phyloP scores from a whole-genome alignment of 2,888 invertebrate genomes.

The Tipula lateralis region DNA sequence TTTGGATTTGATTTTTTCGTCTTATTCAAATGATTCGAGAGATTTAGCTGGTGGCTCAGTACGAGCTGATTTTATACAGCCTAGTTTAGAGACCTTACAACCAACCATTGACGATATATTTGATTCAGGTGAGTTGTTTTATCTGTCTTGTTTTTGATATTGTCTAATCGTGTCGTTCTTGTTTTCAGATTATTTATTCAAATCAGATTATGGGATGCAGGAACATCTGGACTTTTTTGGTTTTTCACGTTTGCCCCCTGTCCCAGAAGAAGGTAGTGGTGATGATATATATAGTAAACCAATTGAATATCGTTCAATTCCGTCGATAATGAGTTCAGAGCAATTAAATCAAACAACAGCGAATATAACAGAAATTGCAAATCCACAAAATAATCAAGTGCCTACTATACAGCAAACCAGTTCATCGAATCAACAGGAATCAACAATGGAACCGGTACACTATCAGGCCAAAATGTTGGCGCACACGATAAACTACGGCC shows the following conservation, averaged over 20 bases:
- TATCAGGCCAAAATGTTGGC: conserved; percentile 29
- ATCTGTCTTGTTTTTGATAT: not conserved
- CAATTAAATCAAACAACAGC: conserved; percentile 40
- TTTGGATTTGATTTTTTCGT: conserved; percentile 59
- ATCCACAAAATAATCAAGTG: conserved; percentile 30
- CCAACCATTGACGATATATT: conserved; percentile 95
- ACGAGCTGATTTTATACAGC: conserved; percentile 96
- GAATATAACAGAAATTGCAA: conserved; percentile 43
- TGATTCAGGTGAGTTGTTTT: conserved; percentile 53
- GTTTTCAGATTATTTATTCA: conserved; percentile 25
- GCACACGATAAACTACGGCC: not conserved
- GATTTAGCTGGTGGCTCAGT: conserved; percentile 85
- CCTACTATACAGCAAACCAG: conserved; percentile 1
- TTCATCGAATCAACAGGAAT: conserved; percentile 28
- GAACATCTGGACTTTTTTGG: conserved; percentile 36
- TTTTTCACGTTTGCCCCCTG: conserved; percentile 53
- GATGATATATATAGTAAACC: conserved; percentile 54
- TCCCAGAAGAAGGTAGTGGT: conserved; percentile 55
- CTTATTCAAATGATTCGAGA: conserved; percentile 62
- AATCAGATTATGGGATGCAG: conserved; percentile 20
- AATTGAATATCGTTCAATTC: not conserved
- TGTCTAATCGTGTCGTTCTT: not conserved
- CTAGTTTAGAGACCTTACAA: conserved; percentile 92
- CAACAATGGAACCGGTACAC: conserved; percentile 3
- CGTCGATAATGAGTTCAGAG: conserved; percentile 34